Evolutionary conservation across 2,797 vertebrate genomes (phyloP), one percentile per base, ranked within the genome.

Genomic region (Bryconaethiops microstoma): DNA sequence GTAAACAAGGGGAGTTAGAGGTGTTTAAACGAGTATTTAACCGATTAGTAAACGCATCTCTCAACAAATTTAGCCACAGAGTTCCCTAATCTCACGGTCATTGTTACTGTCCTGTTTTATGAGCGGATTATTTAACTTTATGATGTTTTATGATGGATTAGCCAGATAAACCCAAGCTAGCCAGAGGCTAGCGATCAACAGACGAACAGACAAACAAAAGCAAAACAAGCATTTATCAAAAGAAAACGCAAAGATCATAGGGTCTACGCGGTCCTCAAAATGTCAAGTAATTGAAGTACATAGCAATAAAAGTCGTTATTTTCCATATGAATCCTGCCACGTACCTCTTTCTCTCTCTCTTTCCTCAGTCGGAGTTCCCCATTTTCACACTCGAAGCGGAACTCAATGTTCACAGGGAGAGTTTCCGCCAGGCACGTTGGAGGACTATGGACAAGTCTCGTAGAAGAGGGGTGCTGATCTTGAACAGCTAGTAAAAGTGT

Each of bases 311-410:
- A 25, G 7, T 7, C 4, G 7, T 9, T 13, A 1, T 55, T 70
- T 79, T 5, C 19, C 0, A 6, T 12, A 29, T 17, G 0, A 77
- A 73, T 42, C 1, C 19, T 45, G 74, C 74, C 82, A 83, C 82
- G 74, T 77, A 74, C 78, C 78, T 73, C 12, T 71, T 3, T 29
- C 29, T 29, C 29, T 29, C 29, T 29, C 29, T 29, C 29, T 29
- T 3, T 1, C 29, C 29, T 45, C 45, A 25, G 45, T 7, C 52
- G 40, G 2, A 50, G 6, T 63, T 17, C 29, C 39, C 54, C 78
- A 1, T 19, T 13, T 19, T 19, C 71, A 29, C 5, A 21, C 45
- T 14, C 8, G 9, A 70, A 77, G 13, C 75, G 70, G 81, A 83
- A 81, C 62, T 21, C 29, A 16, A n/a, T 10, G 19, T 68, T 21